Evolutionary conservation across 2,797 vertebrate genomes (phyloP), one percentile per base, ranked within the genome.

Genomic region (Dendrocincla tyrannina): DNA sequence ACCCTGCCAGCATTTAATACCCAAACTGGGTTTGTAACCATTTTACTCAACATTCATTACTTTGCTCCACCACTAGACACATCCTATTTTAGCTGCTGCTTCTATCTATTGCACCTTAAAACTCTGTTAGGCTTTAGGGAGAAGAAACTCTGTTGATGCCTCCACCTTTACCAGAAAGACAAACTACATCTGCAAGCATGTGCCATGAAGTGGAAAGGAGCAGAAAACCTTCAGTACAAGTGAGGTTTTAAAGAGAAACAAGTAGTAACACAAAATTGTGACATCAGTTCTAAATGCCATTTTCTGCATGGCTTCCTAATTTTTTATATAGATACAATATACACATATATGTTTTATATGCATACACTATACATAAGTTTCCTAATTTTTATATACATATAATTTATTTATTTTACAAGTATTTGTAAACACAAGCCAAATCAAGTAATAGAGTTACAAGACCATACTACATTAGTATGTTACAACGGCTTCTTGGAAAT

Each of bases 121-220:
- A 18, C 13, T 62, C 33, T 44, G 27, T 20, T 8, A 52, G 12
- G 13, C 3, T 6, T 58, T 13, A 70, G 10, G 32, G 16, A 10
- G 9, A 77, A 80, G 32, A 17, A 70, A 22, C 16, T 41, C 23
- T 47, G 62, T 4, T 10, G 6, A 39, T 33, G 25, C 17, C 46
- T 63, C 64, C 88, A 20, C 39, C 16, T 70, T 60, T 41, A 72
- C 7, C 37, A 66, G 37, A 59, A 75, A 58, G 35, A 79, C 35
- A 80, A 64, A 89, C 14, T 23, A n/a, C 18, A 67, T 17, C 60
- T 74, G 33, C 37, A 85, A 79, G 35, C 28, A 49, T 33, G 3
- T 0, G 3, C 28, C 17, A 82, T 0, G 0, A 62, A 66, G 19
- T 4, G 5, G 27, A 68, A 77, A 74, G n/a, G 13, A 47, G 28